Evolutionary conservation across 2,888 invertebrate genomes (phyloP).

Genomic region (Heliothis peltigera): DNA sequence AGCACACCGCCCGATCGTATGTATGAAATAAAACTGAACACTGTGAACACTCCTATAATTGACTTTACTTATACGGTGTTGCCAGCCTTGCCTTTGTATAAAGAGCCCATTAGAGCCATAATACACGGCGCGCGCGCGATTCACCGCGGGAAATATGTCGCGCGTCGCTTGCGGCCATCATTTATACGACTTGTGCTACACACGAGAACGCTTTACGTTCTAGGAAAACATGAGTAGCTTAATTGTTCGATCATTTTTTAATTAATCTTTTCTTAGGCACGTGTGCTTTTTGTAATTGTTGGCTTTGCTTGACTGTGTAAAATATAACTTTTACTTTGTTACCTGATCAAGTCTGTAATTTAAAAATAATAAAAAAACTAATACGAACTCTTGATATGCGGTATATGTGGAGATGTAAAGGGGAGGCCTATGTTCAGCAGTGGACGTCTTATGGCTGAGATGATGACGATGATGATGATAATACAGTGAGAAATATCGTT

Average conservation of each 20-base stretch:
- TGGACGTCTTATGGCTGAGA: too few species aligned
- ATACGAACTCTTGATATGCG: too few species aligned
- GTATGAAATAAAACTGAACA: conserved; percentile 52
- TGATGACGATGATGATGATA: too few species aligned
- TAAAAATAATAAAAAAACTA: too few species aligned
- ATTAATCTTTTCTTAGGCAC: conserved; percentile 17
- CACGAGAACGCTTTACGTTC: conserved; percentile 37
- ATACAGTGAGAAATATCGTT: too few species aligned
- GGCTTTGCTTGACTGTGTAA: not conserved
- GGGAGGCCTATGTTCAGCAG: too few species aligned
- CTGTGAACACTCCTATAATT: conserved; percentile 63
- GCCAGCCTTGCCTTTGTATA: conserved; percentile 34
- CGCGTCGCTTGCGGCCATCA: conserved; percentile 14
- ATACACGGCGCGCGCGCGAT: conserved; percentile 25
- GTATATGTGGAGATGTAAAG: too few species aligned
- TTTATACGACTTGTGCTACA: conserved; percentile 25
- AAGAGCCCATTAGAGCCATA: conserved; percentile 23
- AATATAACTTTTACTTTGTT: not conserved
- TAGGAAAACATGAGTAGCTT: conserved; percentile 25
- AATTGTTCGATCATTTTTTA: conserved; percentile 26
- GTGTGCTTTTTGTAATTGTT: not conserved
- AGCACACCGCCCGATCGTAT: conserved; percentile 47
- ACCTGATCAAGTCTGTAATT: not conserved
- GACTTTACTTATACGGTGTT: conserved; percentile 61
- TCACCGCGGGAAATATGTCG: conserved; percentile 16